These are phyloP conservation scores for Smithornis capensis DNA, from an alignment of 2,113 vertebrate genomes.

Conservation along the genomic window DNA sequence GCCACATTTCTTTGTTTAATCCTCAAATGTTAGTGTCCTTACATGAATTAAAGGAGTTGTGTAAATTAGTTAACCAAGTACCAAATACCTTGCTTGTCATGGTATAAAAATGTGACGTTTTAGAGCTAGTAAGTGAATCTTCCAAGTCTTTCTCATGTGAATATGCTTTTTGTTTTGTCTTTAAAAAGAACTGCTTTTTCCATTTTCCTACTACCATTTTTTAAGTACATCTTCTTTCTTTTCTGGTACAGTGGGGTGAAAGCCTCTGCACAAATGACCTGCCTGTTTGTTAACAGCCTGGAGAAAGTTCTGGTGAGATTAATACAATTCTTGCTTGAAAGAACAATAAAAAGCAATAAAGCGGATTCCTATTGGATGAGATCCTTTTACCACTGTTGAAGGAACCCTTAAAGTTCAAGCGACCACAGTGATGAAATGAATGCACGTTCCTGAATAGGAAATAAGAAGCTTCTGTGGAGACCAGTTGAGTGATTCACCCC, in stretches of 20 bases:
- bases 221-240: background rate
- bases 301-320: background rate
- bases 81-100: background rate
- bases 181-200: background rate
- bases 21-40: background rate
- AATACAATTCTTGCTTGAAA: constrained; percentile 15
- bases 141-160: background rate
- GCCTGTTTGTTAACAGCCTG: background rate
- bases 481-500: background rate
- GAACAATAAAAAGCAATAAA: constrained; percentile 33
- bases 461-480: background rate
- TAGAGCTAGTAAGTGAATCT: background rate
- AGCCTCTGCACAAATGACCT: background rate
- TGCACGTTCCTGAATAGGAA: background rate
- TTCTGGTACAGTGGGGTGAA: background rate
- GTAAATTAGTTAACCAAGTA: background rate
- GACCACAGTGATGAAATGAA: background rate
- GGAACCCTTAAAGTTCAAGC: background rate
- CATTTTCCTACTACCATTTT: background rate
- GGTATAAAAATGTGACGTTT: background rate
- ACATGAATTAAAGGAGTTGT: background rate
- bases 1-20: background rate
- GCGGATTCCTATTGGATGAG: background rate
- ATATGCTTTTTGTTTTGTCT: background rate
- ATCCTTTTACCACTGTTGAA: background rate